Evolutionary conservation across 2,888 invertebrate species (phyloP), one percentile per base, ranked within the genome.

Genomic region (Tiliacea aurago): DNA sequence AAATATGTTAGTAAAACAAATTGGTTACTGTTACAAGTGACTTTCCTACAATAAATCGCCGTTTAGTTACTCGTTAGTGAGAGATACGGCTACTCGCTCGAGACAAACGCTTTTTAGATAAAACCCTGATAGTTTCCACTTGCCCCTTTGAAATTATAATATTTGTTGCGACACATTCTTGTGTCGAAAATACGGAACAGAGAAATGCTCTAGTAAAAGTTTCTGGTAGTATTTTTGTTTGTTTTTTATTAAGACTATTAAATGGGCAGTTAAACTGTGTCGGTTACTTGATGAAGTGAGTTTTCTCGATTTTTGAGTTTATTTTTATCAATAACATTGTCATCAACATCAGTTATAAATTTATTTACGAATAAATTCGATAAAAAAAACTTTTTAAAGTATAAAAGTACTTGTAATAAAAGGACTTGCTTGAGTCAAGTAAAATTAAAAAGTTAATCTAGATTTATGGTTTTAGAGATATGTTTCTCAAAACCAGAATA

Each of bases 51-150:
- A 77, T 84, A 84, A 85, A 86, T 86, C 37, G 75, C 33, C 61
- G 56, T 77, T 81, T 75, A 70, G 70, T 53, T 73, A 37, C 81
- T 86, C 80, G 80, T 86, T 86, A 86, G 86, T 49, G 45, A 49
- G 51, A 85, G 79, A 85, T 86, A 86, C 76, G 69, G 66, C 80
- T 70, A 15, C 62, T 56, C 49, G 70, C 41, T 37, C 33, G 51
- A 81, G 80, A 85, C 78, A 82, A 84, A 84, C 79, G 80, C 67
- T 78, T 69, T 65, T 76, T 67, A 86, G 85, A 86, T 88, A 86
- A 82, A 78, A 43, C 64, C n/a, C 23, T 49, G 84, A 80, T 69
- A 76, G 76, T 73, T 68, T 67, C 41, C 53, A 61, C 71, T 72
- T 76, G 76, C 23, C 53, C 64, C 28, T 67, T 73, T 70, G 51